Evolutionary conservation across 2,888 invertebrate species (phyloP), one percentile per base, ranked within the genome.

Genomic region (Dromius quadrimaculatus): DNA sequence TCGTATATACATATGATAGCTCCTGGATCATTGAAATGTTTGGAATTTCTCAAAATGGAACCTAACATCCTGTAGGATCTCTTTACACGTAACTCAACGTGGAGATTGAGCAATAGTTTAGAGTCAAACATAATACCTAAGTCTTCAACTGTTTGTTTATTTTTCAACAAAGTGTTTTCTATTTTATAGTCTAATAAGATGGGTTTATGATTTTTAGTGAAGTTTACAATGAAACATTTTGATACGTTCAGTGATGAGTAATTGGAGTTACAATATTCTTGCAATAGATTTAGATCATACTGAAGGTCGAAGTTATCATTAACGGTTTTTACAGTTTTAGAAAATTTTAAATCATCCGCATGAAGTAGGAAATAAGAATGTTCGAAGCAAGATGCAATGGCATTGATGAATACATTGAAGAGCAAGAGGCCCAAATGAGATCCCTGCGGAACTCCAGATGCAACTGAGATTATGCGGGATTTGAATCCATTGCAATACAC

Each of bases 361-460:
- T 6, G 13, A 13, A 38, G n/a, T 11, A 38, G 1, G n/a, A 38
- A 9, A 38, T 9, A 38, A 6, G 38, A 38, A 38, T 38, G 5
- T 13, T 38, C 4, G 1, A 38, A 38, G 13, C 38, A 38, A 9
- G 38, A 38, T 38, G n/a, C 13, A 13, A 38, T 38, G 36, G n/a
- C 38, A n/a, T 38, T 38, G 5, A 38, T 38, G 11, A 38, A 38
- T n/a, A 63, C 32, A n/a, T 47, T 63, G 63, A 74, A 74, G 15
- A 75, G 47, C n/a, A 75, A 13, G 3, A 73, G 73, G 4, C 72
- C 71, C 11, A 73, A 57, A 20, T 72, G 73, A 2, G 70, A 70
- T 0, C 73, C 73, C 66, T 75, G 74, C 5, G 72, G 72, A 17
- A 75, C 72, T 6, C 73, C 74, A 11, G 74, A 74, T 8, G 43